Base-by-base conservation (phyloP, 1,140 invertebrate species). In the Drosophila sp. region DNA sequence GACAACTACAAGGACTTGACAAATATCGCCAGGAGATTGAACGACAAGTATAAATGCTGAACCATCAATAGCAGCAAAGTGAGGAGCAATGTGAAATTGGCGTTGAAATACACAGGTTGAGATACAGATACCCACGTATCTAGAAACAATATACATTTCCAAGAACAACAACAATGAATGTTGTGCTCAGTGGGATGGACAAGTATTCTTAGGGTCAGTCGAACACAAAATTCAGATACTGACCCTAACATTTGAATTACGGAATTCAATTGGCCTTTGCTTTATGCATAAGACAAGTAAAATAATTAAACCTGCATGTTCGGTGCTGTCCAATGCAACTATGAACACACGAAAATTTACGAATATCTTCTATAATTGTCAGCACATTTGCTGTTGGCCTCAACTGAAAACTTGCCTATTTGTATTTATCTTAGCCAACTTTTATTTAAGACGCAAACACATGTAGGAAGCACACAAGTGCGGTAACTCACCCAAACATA, bases 41-140 rank as follows among this genome's bases (percentile, higher is more conserved):
- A 81, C 74, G 82, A 84, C 77, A 84, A 86, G 74, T 87, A 86
- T 65, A 87, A 87, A 87, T 86, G 71, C 62, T 64, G 63, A 43
- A 51, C 71, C 81, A 86, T 86, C 81, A 86, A 86, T 86, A 86
- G 66, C 81, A 69, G 78, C n/a, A 29, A 72, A 83, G 71, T 83
- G 67, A 87, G 63, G 82, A 69, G 75, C n/a, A 29, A 76, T 79
- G 71, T 83, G 67, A 80, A 83, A 84, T 76, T 69, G 66, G 51
- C 74, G 58, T 71, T 67, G 65, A 83, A 64, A 21, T 21, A 21
- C 21, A n/a, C n/a, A n/a, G n/a, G n/a, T 73, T 50, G 9, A 34
- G 21, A 76, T 21, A 59, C 36, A 54, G 6, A 70, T 13, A 54
- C 4, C 48, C 13, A 38, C 7, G 43, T 46, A 4, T 46, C 18